Base-by-base conservation (phyloP, 2,113 vertebrate species). In the Dermatemys mawii region DNA sequence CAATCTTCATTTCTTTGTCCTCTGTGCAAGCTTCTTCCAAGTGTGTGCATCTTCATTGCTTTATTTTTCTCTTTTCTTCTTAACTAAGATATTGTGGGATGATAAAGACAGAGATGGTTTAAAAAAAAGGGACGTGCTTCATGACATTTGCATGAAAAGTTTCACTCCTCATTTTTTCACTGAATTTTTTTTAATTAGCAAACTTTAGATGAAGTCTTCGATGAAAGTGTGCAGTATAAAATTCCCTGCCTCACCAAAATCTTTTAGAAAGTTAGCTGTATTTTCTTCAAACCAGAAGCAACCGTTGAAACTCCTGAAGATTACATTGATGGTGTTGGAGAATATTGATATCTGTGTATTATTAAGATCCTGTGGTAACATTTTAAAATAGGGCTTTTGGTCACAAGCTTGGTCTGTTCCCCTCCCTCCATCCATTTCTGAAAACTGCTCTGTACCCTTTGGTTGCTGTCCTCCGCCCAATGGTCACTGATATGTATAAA, bases 281-380 rank as follows among this genome's bases (percentile, higher is more conserved):
- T 27, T 60, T 60, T 35, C 27, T 89, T 67, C 38, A 49, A 6
- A 41, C 1, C 81, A 51, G 10, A 80, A 70, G 27, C 55, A 0
- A 90, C 87, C 87, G 85, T 81, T 60, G 57, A 27, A 60, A 35
- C 6, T 13, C 26, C 26, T 82, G 49, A 90, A 86, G 55, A 76
- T 89, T 78, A 22, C 83, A 90, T 21, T 54, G 0, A 35, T 60
- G 57, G 5, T 60, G 27, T 60, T 60, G 29, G 57, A 13, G 32
- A 60, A 32, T 93, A 81, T 88, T 93, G 93, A 10, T 84, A 54
- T 94, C 92, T 92, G 22, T 85, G 70, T 48, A 76, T 51, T 51
- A 51, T 22, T 53, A 83, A 91, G 24, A 53, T 82, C 93, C 13
- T 53, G 22, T 46, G 63, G 1, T 55, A 0, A 4, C 73, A 4